These are phyloP conservation scores for Sylvia borin DNA, from an alignment of 2,797 vertebrate species.

Conservation along the genomic window DNA sequence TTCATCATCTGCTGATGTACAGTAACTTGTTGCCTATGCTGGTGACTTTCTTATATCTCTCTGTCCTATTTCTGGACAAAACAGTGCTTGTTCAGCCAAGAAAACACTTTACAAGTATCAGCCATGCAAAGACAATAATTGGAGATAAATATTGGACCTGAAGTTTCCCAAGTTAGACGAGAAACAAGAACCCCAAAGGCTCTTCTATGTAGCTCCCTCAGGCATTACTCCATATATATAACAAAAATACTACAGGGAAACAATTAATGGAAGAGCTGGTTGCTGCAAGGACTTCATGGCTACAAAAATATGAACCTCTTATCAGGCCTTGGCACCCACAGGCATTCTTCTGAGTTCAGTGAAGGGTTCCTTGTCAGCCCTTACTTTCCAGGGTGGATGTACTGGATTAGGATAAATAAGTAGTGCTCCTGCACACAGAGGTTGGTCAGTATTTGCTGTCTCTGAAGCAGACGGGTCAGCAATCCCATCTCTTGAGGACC, in stretches of 20 bases:
- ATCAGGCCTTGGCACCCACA: not conserved
- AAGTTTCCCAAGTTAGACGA: not conserved
- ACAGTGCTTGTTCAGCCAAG: not conserved
- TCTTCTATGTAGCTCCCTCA: not conserved
- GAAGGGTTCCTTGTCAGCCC: not conserved
- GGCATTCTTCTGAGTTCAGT: not conserved
- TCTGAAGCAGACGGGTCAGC: not conserved
- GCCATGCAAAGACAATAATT: not conserved
- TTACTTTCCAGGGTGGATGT: not conserved
- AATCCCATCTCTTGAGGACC: not conserved
- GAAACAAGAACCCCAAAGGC: not conserved
- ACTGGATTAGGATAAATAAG: not conserved
- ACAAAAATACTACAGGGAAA: not conserved
- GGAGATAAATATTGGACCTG: not conserved
- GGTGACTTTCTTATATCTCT: not conserved
- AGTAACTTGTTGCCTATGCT: not conserved
- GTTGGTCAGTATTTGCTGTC: not conserved
- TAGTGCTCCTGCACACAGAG: not conserved
- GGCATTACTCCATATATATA: not conserved
- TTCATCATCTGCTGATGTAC: not conserved
- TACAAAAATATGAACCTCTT: not conserved
- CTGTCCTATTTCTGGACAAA: not conserved
- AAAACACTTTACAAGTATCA: not conserved
- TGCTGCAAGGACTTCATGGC: not conserved
- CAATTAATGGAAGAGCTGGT: not conserved